Evolutionary conservation across 2,797 vertebrate genomes (phyloP).

Genomic region (Calcarius lapponicus): DNA sequence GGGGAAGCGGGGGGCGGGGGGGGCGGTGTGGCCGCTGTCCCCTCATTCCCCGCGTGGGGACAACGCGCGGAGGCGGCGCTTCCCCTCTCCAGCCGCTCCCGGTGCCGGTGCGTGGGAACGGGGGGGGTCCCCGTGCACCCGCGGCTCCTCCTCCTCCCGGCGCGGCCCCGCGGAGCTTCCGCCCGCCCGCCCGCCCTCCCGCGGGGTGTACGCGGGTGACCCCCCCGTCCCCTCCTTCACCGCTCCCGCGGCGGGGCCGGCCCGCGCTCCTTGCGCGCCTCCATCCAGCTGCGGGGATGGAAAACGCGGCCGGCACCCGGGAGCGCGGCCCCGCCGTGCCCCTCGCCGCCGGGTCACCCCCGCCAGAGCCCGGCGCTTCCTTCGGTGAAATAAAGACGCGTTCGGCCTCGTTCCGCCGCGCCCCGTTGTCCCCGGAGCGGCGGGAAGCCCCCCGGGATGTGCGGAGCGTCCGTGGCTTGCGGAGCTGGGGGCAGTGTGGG

Average conservation of each 20-base stretch:
- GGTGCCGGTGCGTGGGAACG: background rate
- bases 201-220: background rate
- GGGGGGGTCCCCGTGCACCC: background rate
- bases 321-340: background rate
- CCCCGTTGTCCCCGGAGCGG: accelerated
- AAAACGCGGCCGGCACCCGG: background rate
- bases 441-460: background rate
- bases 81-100: background rate
- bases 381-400: accelerated
- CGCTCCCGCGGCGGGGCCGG: background rate
- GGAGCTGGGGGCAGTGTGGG: background rate
- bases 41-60: background rate
- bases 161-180: background rate
- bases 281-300: accelerated
- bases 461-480: background rate
- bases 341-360: background rate
- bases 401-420: background rate
- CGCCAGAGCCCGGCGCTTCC: accelerated
- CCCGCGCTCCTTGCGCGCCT: background rate
- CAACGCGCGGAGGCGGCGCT: background rate
- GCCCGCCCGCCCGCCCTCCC: background rate
- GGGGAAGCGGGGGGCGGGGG: accelerated
- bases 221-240: background rate
- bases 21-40: background rate
- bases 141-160: background rate